Evolutionary conservation across 2,888 invertebrate species (phyloP), one percentile per base, ranked within the genome.

Genomic region (Dorcus parallelipipedus): DNA sequence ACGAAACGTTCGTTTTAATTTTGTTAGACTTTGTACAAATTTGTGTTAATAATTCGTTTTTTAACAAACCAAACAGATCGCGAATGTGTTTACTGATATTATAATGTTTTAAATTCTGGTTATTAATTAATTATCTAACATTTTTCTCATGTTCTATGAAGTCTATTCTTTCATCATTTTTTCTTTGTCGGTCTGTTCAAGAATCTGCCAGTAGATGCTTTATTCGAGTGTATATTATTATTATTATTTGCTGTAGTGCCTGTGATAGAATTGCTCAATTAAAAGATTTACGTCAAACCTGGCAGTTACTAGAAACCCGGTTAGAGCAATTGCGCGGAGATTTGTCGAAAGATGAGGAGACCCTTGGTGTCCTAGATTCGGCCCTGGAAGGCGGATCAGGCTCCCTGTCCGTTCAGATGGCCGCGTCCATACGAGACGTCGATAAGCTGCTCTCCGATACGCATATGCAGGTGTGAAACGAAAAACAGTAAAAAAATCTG

Each of bases 271-370:
- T 92, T 70, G 83, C 86, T 66, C 85, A 86, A 63, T 79, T 92
- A 58, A 89, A 89, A 71, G 86, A 86, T 66, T 86, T 90, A 9
- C 82, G 89, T 49, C 82, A 84, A 65, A 86, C 86, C 38, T 90
- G 90, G 90, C 84, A 86, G 55, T 89, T 91, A 73, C 86, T 92
- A 79, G 90, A 90, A 73, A 82, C 83, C 59, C 88, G 91, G 8
- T 79, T 92, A 55, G 85, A 87, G 10, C 91, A 91, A 74, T 83
- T 93, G 61, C 89, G 90, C 71, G 85, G 86, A 52, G 91, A 90
- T 33, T 77, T 93, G 52, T 84, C 87, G 38, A 87, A 89, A 64
- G 93, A 93, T 76, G 83, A 83, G 67, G 82, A 83, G 67, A 84
- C 84, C 8, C 77, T 86, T 55, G 78, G 80, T 40, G 78, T 81